Base-by-base conservation (phyloP, 92 coral and sea anemone genomes). In the Virgularia gustaviana region DNA sequence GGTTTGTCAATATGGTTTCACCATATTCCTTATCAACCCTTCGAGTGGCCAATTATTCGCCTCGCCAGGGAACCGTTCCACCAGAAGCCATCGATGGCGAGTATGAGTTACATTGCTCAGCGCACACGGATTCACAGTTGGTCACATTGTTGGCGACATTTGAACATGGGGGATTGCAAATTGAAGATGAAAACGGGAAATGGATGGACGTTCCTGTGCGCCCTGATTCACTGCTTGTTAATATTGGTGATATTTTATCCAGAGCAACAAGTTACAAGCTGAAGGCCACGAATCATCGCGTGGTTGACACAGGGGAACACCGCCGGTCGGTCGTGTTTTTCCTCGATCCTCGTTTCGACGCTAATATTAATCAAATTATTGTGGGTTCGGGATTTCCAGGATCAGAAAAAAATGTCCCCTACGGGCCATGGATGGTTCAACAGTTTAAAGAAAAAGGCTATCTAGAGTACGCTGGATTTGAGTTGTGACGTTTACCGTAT, bases 251-350 rank as follows among this genome's bases (percentile, higher is more conserved):
- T 22, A 63, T 80, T 61, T 55, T 80, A 63, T 60, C 85, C 23
- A 70, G 54, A 63, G 53, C 63, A 39, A 80, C 79, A 30, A 60
- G 57, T 30, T 66, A 67, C 9, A 35, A 16, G 37, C 58, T 82
- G 11, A 82, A 60, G 57, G 82, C 86, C 4, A 77, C 79, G 24
- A 57, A 37, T 19, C 86, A 82, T 71, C 82, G 86, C 12, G 86
- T 76, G n/a, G 74, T 76, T 16, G 86, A 77, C 60, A 20, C 71
- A 23, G 83, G 79, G 22, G 20, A 16, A 36, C 47, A 60, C n/a
- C 86, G 82, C 11, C 75, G 54, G 44, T 82, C 86, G 29, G 83
- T 70, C 16, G 78, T 82, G 36, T 82, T 57, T 43, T 82, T 82
- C 20, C 58, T 82, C 35, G 86, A 82, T 32, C 86, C 82, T 63